Percentiles rank a stretch among this genome's conserved stretches.
Evolutionary conservation across 2,113 vertebrate genomes (phyloP).

Genomic region (Butorides virescens): DNA sequence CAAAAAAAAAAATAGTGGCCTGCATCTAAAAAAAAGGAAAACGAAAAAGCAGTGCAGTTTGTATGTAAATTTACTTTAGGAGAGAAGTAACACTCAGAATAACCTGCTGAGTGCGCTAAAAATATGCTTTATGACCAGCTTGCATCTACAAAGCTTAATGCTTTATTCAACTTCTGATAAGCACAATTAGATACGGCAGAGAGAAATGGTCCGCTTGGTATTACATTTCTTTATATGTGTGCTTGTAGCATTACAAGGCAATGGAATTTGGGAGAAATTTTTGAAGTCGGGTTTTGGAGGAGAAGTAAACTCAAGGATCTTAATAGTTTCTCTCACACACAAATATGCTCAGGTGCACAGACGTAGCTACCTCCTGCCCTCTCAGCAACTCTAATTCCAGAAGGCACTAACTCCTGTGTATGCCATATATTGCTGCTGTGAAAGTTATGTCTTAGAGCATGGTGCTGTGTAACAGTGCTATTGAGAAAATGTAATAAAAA

Average conservation of each 20-base stretch:
- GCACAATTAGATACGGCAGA: neutral
- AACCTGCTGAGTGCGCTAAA: neutral
- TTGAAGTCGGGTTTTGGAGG: neutral
- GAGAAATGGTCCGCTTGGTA: neutral
- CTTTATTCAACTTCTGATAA: neutral
- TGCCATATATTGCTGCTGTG: neutral
- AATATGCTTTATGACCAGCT: neutral
- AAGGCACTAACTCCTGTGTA: neutral
- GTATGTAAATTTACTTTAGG: neutral
- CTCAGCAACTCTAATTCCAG: neutral
- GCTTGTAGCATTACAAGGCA: neutral
- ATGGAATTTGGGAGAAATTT: neutral
- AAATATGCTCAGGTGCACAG: neutral
- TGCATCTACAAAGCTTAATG: neutral
- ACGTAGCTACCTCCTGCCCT: neutral
- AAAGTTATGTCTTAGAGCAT: neutral
- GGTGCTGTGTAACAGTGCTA: neutral
- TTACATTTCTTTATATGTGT: neutral
- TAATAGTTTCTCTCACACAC: neutral
- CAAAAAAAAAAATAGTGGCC: neutral
- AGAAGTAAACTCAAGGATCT: neutral
- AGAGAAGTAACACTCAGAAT: neutral
- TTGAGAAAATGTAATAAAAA: neutral
- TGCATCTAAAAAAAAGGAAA: neutral
- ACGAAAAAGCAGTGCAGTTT: neutral